A percentile compares a stretch with the other conserved stretches of the same genome.
These are phyloP conservation scores for Cyclura pinguis DNA, from an alignment of 2,797 vertebrate species.

Conservation along the genomic window DNA sequence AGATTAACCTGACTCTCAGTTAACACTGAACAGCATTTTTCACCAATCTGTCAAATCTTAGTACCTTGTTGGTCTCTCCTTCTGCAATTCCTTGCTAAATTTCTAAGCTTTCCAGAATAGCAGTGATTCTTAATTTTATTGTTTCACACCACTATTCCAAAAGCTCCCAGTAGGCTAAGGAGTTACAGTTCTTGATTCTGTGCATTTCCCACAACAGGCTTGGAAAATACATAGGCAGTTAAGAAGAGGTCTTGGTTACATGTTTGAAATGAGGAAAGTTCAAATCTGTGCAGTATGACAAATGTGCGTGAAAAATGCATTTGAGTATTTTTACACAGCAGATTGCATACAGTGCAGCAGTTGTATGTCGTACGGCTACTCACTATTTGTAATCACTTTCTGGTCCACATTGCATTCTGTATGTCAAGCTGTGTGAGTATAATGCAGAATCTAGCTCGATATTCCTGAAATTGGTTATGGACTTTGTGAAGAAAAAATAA, in stretches of 20 bases:
- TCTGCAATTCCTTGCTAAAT: conserved; percentile 39
- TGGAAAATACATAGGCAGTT: conserved; percentile 35
- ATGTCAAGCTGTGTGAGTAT: conserved; percentile 35
- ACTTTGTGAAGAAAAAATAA: conserved; percentile 27
- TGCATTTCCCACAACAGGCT: conserved; percentile 44
- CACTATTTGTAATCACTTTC: conserved; percentile 40
- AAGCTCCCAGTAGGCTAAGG: conserved; percentile 8
- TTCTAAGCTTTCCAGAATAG: conserved; percentile 22
- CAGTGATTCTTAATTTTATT: conserved; percentile 25
- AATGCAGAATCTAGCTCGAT: conserved; percentile 5
- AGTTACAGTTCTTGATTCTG: background rate
- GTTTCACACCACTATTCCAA: conserved; percentile 32
- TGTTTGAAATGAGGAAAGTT: background rate
- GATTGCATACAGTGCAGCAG: conserved; percentile 24
- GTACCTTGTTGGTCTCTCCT: conserved; percentile 39
- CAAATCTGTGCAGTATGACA: conserved; percentile 35
- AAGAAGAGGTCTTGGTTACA: conserved; percentile 43
- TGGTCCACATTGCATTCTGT: conserved; percentile 8
- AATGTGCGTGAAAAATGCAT: conserved; percentile 54
- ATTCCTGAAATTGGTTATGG: conserved; percentile 11
- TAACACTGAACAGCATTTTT: conserved; percentile 64
- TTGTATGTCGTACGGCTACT: conserved; percentile 19
- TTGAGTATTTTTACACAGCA: conserved; percentile 38
- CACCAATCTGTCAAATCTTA: conserved; percentile 41
- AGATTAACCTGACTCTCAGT: conserved; percentile 12